Evolutionary conservation across 2,888 invertebrate genomes (phyloP), one percentile per base, ranked within the genome.

Genomic region (Cabera pusaria): DNA sequence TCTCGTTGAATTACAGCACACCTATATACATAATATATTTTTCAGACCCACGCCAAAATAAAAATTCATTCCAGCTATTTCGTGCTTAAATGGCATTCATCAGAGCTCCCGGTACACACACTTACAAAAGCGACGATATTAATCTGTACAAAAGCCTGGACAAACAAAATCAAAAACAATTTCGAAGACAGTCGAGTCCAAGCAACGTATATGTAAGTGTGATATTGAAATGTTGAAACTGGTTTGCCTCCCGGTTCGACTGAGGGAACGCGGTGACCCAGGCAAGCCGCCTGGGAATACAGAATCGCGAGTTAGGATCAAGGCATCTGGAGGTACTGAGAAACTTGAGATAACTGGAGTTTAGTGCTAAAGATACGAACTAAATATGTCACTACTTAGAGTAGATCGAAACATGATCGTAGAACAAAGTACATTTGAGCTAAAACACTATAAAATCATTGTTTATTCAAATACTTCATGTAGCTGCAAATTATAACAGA

Each of bases 191-290:
- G 35, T 25, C 20, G 34, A 25, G 29, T 16, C 31, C 18, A 21
- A 32, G 32, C 16, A 28, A 31, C 29, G 27, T 29, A 37, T 29
- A 41, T 64, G 35, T 29, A 35, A 29, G 81, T 83, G 84, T 84
- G 73, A 83, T 85, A 86, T 86, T 84, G 84, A 84, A 86, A 86
- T 84, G 77, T 69, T 66, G 70, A 67, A 86, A 88, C 87, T 75
- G 84, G 86, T 87, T 87, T 81, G 63, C 44, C 52, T 69, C 46
- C 66, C 56, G 65, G 64, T 11, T 18, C 18, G 39, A 24, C 37
- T 35, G 63, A 69, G 77, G 80, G 82, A 80, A 81, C 77, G 77
- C 72, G 65, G 66, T 80, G 85, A 84, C 82, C 85, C 75, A 72
- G 33, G 32, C 46, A 59, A 78, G 33, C 6, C 75, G 72, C 68